Base-by-base conservation (phyloP, 1,140 invertebrate genomes). In the Zaprionus gabonicus region DNA sequence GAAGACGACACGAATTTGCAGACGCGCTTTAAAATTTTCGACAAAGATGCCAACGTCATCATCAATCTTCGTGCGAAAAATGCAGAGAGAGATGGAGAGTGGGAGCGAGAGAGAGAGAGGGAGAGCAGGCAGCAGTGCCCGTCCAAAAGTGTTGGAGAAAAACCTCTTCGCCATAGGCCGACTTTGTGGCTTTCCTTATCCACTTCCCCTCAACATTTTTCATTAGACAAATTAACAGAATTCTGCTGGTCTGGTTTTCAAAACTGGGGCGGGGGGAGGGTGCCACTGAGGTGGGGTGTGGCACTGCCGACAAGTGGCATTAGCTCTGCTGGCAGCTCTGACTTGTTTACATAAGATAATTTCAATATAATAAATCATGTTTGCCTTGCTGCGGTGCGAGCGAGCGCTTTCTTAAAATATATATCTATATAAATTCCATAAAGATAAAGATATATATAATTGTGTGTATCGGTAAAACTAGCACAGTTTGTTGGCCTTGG, bases 41-140 rank as follows among this genome's bases (percentile, higher is more conserved):
- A 91, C 88, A 91, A 88, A 85, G 88, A 91, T 91, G 88, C 88
- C 91, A 91, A 91, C 91, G 88, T 91, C 88, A 91, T 91, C 88
- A 91, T 91, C 88, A 91, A 91, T 91, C 88, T 91, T 91, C 90
- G 72, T 90, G 81, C 80, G 41, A 79, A 81, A 79, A 72, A 76
- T 51, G 44, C 46, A 70, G 53, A 55, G 41, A 55, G 17, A 51
- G 25, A 31, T 3, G 41, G 7, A 55, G 1, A 34, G 41, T 28
- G 36, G 4, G 20, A 41, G 1, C n/a, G 9, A 20, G 20, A 17
- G 28, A 27, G 20, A 25, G 6, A 36, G 17, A 36, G 25, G 23
- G 51, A 25, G 34, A 3, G 55, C 28, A 27, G 20, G 23, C 15
- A 12, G 23, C 12, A 9, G 27, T 17, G 23, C 13, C 70, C 64